Percentiles rank a stretch among this genome's conserved stretches.
phyloP scores from a whole-genome alignment of 1,140 invertebrate genomes.

The Ericerus pela region DNA sequence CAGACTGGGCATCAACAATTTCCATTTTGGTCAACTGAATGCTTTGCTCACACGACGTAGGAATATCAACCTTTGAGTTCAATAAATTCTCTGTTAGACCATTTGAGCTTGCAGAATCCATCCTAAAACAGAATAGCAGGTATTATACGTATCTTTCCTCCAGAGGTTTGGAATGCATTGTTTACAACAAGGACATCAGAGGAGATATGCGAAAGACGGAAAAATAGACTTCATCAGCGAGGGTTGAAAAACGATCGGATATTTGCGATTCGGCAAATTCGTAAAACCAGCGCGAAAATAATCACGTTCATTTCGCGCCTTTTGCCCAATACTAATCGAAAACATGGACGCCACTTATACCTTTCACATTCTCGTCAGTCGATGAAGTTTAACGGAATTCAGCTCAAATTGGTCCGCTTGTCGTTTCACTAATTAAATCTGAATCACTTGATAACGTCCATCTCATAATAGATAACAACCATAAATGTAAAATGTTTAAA shows the following conservation, averaged over 20 bases:
- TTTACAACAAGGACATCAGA: not conserved
- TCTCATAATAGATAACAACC: not conserved
- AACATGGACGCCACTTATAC: slow-evolving; percentile 1
- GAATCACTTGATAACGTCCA: not conserved
- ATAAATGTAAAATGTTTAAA: not conserved
- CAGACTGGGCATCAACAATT: not conserved
- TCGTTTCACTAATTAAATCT: not conserved
- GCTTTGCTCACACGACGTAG: not conserved
- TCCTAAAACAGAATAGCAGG: not conserved
- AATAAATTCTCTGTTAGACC: not conserved
- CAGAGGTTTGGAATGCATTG: not conserved
- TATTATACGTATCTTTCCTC: not conserved
- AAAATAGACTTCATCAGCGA: not conserved
- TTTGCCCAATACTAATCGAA: not conserved
- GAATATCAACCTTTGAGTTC: not conserved
- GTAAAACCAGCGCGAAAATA: not conserved
- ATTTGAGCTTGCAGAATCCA: not conserved
- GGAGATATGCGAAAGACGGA: not conserved
- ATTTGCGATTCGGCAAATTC: not conserved
- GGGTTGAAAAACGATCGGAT: no score
- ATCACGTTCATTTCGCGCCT: not conserved
- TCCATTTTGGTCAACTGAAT: not conserved
- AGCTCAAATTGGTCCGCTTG: not conserved
- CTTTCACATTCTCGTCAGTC: not conserved
- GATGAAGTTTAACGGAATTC: not conserved